These are phyloP conservation scores for Pocillopora damicornis DNA, from an alignment of 64 coral and sea anemone species.

Conservation along the genomic window DNA sequence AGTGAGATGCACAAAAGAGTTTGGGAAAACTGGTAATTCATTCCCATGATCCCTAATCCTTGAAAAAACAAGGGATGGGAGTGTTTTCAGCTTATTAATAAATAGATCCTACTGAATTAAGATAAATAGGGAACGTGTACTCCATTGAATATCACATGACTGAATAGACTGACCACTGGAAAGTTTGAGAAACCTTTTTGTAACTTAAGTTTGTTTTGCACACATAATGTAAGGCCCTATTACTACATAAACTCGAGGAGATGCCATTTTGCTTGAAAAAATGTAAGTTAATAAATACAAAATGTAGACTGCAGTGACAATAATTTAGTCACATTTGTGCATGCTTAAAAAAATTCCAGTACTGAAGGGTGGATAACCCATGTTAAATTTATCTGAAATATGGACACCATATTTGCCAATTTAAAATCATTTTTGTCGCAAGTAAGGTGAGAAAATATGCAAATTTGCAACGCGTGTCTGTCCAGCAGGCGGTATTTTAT, in stretches of 20 bases:
- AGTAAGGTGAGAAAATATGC: background rate
- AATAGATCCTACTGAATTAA: conserved; percentile 3
- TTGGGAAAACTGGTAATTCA: background rate
- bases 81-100: background rate
- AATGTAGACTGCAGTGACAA: too few species aligned
- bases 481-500: conserved; percentile 11
- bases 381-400: background rate
- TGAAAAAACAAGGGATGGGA: background rate
- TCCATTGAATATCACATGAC: background rate
- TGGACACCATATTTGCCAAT: too few species aligned
- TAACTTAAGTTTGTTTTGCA: background rate
- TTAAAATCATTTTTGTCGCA: background rate
- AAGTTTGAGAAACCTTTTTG: background rate
- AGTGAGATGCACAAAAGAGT: background rate
- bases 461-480: background rate
- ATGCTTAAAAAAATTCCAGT: background rate
- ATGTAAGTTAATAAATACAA: too few species aligned
- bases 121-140: background rate
- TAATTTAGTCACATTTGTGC: too few species aligned
- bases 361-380: background rate
- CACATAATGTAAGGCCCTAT: background rate
- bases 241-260: too few species aligned
- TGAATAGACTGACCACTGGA: background rate
- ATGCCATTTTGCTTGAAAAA: too few species aligned
- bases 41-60: background rate